Evolutionary conservation across 2,113 vertebrate genomes (phyloP).

Genomic region (Podiceps cristatus): DNA sequence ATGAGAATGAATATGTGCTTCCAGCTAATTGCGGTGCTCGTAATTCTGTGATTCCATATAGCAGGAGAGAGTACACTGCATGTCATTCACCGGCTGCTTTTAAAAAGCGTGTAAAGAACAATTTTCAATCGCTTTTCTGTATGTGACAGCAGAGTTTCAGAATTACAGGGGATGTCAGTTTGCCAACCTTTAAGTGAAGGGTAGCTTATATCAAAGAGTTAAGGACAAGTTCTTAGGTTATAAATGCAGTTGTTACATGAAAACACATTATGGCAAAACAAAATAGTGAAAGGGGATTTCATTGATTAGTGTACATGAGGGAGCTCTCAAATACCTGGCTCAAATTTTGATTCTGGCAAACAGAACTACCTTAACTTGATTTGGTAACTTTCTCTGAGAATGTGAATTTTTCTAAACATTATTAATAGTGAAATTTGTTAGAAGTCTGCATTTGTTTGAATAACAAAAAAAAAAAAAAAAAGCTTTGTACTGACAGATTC

Average conservation of each 20-base stretch:
- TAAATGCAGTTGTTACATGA: background rate
- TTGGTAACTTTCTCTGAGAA: background rate
- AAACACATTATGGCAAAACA: background rate
- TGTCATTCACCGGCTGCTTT: background rate
- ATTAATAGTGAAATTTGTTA: background rate
- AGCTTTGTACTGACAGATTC: background rate
- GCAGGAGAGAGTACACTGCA: background rate
- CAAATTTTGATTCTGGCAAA: background rate
- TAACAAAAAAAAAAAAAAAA: background rate
- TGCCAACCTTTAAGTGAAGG: background rate
- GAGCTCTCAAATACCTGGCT: background rate
- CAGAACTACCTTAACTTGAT: background rate
- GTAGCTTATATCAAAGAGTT: background rate
- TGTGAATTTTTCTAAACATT: background rate
- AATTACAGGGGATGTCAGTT: background rate
- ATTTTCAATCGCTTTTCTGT: background rate
- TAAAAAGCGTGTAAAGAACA: background rate
- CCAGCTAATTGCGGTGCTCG: fast-evolving
- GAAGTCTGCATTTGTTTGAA: background rate
- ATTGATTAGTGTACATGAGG: background rate
- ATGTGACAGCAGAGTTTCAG: background rate
- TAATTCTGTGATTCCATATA: background rate
- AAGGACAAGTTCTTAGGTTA: background rate
- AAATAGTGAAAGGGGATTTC: background rate
- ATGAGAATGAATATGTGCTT: background rate